Conservation (phyloP, 2,888 invertebrate genomes). For the Stegophylla sp. region DNA sequence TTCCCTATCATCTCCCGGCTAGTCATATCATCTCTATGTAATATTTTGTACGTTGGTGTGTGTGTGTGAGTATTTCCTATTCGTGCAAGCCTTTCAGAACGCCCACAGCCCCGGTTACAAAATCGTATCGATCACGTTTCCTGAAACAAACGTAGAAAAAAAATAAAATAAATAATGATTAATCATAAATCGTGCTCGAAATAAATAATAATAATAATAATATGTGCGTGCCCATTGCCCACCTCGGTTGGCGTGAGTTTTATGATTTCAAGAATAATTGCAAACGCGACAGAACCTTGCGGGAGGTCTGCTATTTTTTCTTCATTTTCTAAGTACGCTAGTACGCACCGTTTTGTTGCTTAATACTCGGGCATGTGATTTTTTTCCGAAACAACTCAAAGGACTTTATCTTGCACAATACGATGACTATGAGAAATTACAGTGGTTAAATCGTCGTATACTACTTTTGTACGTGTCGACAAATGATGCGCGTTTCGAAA, state of each 20-base stretch:
- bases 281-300: not conserved
- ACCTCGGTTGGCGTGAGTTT: not conserved
- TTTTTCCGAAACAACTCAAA: not conserved
- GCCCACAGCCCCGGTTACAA: conserved; percentile 25
- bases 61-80: not conserved
- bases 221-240: not conserved
- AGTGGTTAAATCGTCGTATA: not conserved
- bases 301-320: not conserved
- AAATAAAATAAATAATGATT: not conserved
- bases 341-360: not conserved
- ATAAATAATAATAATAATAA: not conserved
- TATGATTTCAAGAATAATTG: conserved; percentile 15
- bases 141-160: not conserved
- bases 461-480: not conserved
- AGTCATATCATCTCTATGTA: not conserved
- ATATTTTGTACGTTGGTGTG: not conserved
- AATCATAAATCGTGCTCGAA: conserved; percentile 14
- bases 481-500: conserved; percentile 12
- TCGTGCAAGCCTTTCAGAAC: conserved; percentile 14
- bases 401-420: conserved; percentile 3
- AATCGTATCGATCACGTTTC: conserved; percentile 38
- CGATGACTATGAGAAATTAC: not conserved
- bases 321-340: not conserved
- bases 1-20: not conserved
- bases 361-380: not conserved